Evolutionary conservation across 1,140 invertebrate species (phyloP), one percentile per base, ranked within the genome.

Genomic region (Drosophila triauraria): DNA sequence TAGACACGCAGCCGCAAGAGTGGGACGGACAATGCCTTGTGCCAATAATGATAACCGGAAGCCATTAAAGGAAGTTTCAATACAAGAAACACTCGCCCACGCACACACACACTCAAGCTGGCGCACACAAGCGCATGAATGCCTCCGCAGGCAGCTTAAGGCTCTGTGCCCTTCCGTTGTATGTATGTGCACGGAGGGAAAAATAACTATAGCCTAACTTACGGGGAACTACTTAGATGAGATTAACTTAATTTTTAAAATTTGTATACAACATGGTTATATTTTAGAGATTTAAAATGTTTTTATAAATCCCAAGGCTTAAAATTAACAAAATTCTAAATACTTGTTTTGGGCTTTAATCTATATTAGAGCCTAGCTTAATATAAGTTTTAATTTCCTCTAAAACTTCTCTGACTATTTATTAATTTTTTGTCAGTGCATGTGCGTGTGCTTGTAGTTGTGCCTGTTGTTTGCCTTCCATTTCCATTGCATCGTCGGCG

Each of bases 21-120:
- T 15, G 60, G 63, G 53, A 74, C 78, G 42, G 78, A 75, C 76
- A 80, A 80, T 79, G 61, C 78, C 60, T 90, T 72, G 75, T 59
- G 78, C 78, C 87, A 79, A 91, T 88, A 91, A 88, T 88, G 88
- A 91, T 91, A 91, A 88, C 88, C 88, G 88, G 88, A 91, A 91
- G 88, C 88, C 88, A 91, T 91, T 91, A 88, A 91, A 91, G 78
- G 78, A 84, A 88, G 84, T 84, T 84, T 88, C 81, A 91, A 84
- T 91, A 91, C 84, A 91, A 79, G 75, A 70, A 60, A 63, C 65
- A 65, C 69, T 64, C 38, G 51, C 46, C 54, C 67, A 71, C 60
- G 75, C 53, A 68, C 38, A 54, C 47, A 57, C 60, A 46, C n/a
- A 9, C 48, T 12, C 48, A n/a, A 43, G 1, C 20, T 61, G 57